Evolutionary conservation across 1,140 invertebrate genomes (phyloP).

Genomic region (Heliothis virescens): DNA sequence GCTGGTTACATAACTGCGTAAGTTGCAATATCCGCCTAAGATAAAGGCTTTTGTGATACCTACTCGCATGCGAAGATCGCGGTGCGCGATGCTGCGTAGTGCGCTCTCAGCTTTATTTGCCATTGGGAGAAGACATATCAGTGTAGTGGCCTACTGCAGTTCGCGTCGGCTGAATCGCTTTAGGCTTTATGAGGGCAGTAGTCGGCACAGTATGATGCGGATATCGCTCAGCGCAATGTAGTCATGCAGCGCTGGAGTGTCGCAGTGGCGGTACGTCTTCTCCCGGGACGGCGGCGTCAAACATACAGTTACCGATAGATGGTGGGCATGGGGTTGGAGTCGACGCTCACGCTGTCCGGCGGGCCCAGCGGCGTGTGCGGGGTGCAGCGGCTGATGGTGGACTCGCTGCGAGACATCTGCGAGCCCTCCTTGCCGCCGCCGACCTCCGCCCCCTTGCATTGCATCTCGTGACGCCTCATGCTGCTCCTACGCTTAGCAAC

Average conservation of each 20-base stretch:
- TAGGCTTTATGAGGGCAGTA: background rate
- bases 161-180: constrained; percentile 39
- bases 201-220: constrained; percentile 11
- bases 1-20: constrained; percentile 1
- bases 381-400: constrained; percentile 79
- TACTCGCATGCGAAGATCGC: constrained; percentile 83
- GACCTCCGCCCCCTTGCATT: constrained; percentile 69
- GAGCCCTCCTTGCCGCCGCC: constrained; percentile 72
- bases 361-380: constrained; percentile 79
- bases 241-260: constrained; percentile 27
- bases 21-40: constrained; percentile 22
- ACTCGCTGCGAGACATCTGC: constrained; percentile 82
- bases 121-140: constrained; percentile 72
- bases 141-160: constrained; percentile 53
- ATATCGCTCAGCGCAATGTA: constrained; percentile 35
- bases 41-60: constrained; percentile 57
- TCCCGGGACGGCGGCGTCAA: constrained; percentile 59
- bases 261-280: constrained; percentile 63
- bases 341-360: constrained; percentile 91
- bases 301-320: constrained; percentile 91
- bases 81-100: constrained; percentile 78
- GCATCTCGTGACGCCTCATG: constrained; percentile 82
- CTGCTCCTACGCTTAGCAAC: constrained; percentile 77
- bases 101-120: constrained; percentile 73
- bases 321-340: constrained; percentile 92